Conservation (phyloP, 2,888 invertebrate genomes). For the Rhaphigaster nebulosa region DNA sequence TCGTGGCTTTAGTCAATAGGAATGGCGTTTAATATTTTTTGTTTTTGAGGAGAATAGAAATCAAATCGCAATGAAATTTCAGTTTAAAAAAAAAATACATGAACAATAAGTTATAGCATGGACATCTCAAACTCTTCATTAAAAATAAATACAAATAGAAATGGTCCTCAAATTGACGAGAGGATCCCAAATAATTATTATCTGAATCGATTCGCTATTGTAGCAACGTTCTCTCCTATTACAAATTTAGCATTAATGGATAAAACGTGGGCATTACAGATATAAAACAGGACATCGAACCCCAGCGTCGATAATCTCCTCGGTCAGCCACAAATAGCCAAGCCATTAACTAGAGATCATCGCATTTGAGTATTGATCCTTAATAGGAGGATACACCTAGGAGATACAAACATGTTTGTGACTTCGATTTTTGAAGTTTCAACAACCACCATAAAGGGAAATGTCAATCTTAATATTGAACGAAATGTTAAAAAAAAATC, state of each 20-base stretch:
- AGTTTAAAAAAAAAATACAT: too few relatives aligned
- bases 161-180: too few relatives aligned
- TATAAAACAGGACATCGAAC: background rate
- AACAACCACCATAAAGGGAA: too few relatives aligned
- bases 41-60: too few relatives aligned
- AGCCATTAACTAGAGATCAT: background rate
- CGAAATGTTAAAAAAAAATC: too few relatives aligned
- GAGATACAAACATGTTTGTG: background rate
- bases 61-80: too few relatives aligned
- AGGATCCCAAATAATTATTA: background rate
- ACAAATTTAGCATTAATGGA: background rate
- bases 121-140: too few relatives aligned
- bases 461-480: too few relatives aligned
- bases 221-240: background rate
- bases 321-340: constrained; percentile 17
- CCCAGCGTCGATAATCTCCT: background rate
- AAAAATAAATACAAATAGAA: too few relatives aligned
- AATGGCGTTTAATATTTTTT: too few relatives aligned
- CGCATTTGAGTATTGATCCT: background rate
- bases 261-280: background rate
- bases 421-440: background rate
- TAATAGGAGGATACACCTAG: background rate
- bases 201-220: background rate
- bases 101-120: too few relatives aligned
- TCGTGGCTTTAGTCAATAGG: too few relatives aligned